These are phyloP conservation scores for Clusia tigrina DNA, from an alignment of 2,888 invertebrate genomes.

Conservation along the genomic window DNA sequence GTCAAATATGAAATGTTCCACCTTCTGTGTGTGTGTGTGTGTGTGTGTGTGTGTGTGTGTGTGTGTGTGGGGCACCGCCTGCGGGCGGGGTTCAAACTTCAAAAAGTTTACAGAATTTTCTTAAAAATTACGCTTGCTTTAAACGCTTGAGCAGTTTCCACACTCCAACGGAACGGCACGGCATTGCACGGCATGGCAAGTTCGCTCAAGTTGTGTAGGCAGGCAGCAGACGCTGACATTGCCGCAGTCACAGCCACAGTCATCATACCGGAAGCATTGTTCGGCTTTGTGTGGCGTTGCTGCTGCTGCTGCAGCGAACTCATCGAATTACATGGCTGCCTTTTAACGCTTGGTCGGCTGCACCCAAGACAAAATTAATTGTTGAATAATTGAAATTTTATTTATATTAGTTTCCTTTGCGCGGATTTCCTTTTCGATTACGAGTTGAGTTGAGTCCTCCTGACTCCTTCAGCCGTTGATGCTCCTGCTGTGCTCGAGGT, in stretches of 20 bases:
- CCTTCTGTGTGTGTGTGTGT: no score
- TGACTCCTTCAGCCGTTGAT: no score
- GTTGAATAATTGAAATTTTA: constrained; percentile 66
- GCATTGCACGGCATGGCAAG: background rate
- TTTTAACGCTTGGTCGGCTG: constrained; percentile 61
- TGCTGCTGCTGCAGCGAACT: constrained; percentile 25
- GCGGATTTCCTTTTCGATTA: constrained; percentile 34
- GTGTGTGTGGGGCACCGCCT: no score
- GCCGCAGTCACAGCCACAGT: constrained; percentile 21
- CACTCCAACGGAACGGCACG: background rate
- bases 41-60: no score
- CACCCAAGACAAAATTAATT: constrained; percentile 64
- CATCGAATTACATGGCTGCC: constrained; percentile 41
- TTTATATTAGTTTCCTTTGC: constrained; percentile 64
- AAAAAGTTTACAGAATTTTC: background rate
- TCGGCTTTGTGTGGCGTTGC: constrained; percentile 11
- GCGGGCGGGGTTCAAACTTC: background rate
- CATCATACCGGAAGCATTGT: constrained; percentile 26
- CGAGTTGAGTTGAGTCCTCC: background rate
- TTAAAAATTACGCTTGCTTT: background rate
- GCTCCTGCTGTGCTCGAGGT: background rate
- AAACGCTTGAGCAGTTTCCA: constrained; percentile 43
- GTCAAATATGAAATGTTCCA: constrained; percentile 1
- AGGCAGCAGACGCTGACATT: background rate
- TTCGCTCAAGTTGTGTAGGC: background rate